A percentile compares a stretch with the other conserved stretches of the same genome.
phyloP scores from a whole-genome alignment of 2,888 invertebrate species.

The Hypomecis atomaria region DNA sequence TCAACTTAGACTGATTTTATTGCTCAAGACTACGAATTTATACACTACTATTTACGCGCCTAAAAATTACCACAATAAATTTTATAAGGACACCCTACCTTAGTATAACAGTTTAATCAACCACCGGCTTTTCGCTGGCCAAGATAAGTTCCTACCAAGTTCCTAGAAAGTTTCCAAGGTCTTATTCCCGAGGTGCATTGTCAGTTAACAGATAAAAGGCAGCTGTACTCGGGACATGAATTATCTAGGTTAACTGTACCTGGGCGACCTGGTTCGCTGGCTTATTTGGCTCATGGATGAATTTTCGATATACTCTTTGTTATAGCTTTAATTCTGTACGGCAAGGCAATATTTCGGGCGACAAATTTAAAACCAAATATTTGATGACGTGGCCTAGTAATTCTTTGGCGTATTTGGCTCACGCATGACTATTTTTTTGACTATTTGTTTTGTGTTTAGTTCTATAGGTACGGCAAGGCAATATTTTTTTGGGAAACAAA shows the following conservation, averaged over 20 bases:
- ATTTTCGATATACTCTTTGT: background rate
- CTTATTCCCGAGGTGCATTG: constrained; percentile 19
- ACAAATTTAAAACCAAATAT: too few species aligned
- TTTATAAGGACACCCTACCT: background rate
- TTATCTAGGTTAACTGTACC: constrained; percentile 51
- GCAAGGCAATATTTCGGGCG: too few species aligned
- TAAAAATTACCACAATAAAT: background rate
- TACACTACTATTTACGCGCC: too few species aligned
- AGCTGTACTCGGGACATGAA: constrained; percentile 42
- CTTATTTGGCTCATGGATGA: constrained; percentile 39
- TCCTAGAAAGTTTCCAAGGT: constrained; percentile 8
- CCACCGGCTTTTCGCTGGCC: background rate
- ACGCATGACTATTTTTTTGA: too few species aligned
- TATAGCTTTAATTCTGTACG: background rate
- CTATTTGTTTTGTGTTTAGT: too few species aligned
- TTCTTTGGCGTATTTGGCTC: too few species aligned
- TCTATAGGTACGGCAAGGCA: too few species aligned
- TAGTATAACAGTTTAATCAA: background rate
- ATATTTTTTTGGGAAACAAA: too few species aligned
- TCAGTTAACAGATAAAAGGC: constrained; percentile 16
- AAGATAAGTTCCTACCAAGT: constrained; percentile 1
- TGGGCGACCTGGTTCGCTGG: constrained; percentile 48
- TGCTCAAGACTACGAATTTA: too few species aligned
- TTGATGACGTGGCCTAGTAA: too few species aligned
- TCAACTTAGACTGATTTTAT: too few species aligned